Base-by-base conservation (phyloP, 2,797 vertebrate species). In the Micrastur ruficollis region DNA sequence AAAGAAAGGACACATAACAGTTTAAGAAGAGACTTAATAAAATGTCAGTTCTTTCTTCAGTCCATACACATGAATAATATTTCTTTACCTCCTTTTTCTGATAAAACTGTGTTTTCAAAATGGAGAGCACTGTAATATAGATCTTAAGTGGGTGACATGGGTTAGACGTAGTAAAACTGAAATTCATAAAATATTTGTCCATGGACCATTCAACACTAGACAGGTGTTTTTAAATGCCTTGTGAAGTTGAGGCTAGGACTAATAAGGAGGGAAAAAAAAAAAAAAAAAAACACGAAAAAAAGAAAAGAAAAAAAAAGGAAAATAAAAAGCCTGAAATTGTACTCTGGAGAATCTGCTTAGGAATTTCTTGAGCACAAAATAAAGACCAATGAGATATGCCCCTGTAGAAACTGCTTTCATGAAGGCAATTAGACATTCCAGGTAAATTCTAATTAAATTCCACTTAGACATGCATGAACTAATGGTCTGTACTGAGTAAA, bases 201-300 rank as follows among this genome's bases (percentile, higher is more conserved):
- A 40, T n/a, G 12, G 53, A 34, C 14, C 16, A 20, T 75, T 86
- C 46, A 66, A 26, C 4, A 70, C 13, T 31, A 10, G 14, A 34
- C 11, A 46, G 11, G 3, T 31, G 10, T 53, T 86, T 84, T 76
- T 59, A 87, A 81, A 73, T 23, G 26, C 4, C 12, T 70, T 87
- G 17, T 62, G n/a, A 53, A 29, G 20, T 7, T 67, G 31, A 87
- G 13, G 8, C 17, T 19, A 78, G 13, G 27, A 76, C 9, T 59
- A 76, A 61, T 23, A 52, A 16, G 32, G 11, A 11, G 9, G 2
- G 0, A 1, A 2, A 9, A 21, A 44, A 42, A 34, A 1, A 34
- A 1, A 2, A 6, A 21, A 44, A 42, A 34, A 0, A n/a, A n/a
- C n/a, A n/a, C n/a, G n/a, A n/a, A n/a, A n/a, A 1, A 34, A 1